phyloP scores from a whole-genome alignment of 2,888 invertebrate species.

The Gymnocheta viridis region DNA sequence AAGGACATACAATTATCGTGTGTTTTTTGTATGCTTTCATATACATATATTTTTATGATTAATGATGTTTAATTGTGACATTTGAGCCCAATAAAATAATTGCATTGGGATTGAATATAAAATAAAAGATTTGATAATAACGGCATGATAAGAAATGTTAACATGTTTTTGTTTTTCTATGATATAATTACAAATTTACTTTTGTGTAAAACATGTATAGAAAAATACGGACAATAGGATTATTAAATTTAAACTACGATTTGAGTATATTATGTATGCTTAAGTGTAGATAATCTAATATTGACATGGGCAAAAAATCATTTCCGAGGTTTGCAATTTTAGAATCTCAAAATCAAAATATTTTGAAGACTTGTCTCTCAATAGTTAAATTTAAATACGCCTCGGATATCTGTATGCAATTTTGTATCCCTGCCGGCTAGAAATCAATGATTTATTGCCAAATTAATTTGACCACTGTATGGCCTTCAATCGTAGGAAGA shows the following conservation, averaged over 20 bases:
- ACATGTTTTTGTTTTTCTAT: not conserved
- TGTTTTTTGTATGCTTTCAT: not conserved
- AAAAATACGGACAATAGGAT: not conserved
- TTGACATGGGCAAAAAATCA: too few relatives aligned
- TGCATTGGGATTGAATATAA: not conserved
- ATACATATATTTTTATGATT: slow-evolving; percentile 11
- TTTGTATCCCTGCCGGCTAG: too few relatives aligned
- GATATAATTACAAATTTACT: not conserved
- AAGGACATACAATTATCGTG: not conserved
- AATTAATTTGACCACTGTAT: too few relatives aligned
- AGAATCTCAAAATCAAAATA: too few relatives aligned
- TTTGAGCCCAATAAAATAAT: slow-evolving; percentile 30
- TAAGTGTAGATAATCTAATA: too few relatives aligned
- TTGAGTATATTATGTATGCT: too few relatives aligned
- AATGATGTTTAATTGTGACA: slow-evolving; percentile 37
- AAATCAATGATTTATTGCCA: too few relatives aligned
- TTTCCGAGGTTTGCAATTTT: too few relatives aligned
- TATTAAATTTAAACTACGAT: not conserved
- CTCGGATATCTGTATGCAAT: too few relatives aligned
- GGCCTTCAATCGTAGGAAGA: too few relatives aligned
- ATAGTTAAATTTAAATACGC: too few relatives aligned
- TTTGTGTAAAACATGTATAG: not conserved
- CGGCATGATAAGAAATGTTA: not conserved
- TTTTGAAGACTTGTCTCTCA: too few relatives aligned
- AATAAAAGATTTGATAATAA: not conserved